These are phyloP conservation scores for Palythoa grandis DNA, from an alignment of 92 coral and sea anemone genomes.

Conservation along the genomic window DNA sequence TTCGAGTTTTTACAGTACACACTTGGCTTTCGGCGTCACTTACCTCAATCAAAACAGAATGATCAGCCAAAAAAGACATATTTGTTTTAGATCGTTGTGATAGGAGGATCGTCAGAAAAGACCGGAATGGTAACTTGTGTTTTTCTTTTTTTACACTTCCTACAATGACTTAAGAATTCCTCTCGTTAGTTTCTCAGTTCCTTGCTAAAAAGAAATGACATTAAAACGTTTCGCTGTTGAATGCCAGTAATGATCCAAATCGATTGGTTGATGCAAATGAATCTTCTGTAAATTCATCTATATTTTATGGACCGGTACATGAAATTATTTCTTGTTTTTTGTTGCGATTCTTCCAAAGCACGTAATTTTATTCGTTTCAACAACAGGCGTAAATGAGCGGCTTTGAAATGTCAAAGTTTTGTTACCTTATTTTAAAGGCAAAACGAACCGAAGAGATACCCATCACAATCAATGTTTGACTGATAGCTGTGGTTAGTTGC, in stretches of 20 bases:
- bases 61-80: background rate
- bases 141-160: background rate
- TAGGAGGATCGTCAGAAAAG: background rate
- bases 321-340: background rate
- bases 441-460: background rate
- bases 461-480: background rate
- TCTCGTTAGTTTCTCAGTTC: background rate
- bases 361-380: background rate
- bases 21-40: background rate
- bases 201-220: slow-evolving; percentile 16
- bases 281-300: slow-evolving; percentile 36
- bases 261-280: slow-evolving; percentile 50
- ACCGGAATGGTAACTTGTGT: background rate
- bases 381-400: background rate
- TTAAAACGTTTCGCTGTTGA: slow-evolving; percentile 31
- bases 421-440: background rate
- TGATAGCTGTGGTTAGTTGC: slow-evolving; percentile 16
- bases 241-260: slow-evolving; percentile 21
- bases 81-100: slow-evolving; percentile 3
- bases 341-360: background rate
- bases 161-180: slow-evolving; percentile 7
- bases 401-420: slow-evolving; percentile 6
- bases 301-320: slow-evolving; percentile 20
- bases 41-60: slow-evolving; percentile 17
- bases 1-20: background rate